These are phyloP conservation scores for Cynopterus brachyotis DNA, from an alignment of 2,113 vertebrate species.

Conservation along the genomic window DNA sequence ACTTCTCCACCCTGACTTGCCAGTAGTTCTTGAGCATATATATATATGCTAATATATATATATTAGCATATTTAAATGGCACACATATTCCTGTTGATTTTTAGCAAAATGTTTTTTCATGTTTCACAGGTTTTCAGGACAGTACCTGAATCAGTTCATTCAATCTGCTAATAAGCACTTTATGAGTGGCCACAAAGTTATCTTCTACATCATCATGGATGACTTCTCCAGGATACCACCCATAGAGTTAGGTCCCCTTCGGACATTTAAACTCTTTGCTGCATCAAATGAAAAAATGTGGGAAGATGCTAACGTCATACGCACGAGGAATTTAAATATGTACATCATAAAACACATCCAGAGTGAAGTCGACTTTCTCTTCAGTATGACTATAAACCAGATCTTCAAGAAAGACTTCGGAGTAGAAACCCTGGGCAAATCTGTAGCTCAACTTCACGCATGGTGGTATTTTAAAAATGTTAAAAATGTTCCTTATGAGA, in stretches of 20 bases:
- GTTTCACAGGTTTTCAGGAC: constrained; percentile 46
- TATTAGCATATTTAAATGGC: background rate
- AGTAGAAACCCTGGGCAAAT: constrained; percentile 71
- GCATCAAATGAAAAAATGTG: rapidly evolving
- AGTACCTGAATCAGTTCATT: constrained; percentile 65
- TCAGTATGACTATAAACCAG: constrained; percentile 68
- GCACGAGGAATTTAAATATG: constrained; percentile 57
- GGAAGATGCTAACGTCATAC: constrained; percentile 42
- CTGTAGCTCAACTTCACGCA: constrained; percentile 68
- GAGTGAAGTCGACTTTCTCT: constrained; percentile 74
- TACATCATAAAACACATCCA: background rate
- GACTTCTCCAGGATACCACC: background rate
- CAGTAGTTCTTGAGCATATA: background rate
- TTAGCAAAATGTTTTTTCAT: background rate
- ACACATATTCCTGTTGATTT: background rate
- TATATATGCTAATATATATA: too few species aligned
- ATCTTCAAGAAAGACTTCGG: constrained; percentile 66
- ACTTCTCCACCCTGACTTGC: background rate
- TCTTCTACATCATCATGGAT: constrained; percentile 74
- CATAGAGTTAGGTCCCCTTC: constrained; percentile 32
- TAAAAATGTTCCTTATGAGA: constrained; percentile 68
- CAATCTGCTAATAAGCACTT: constrained; percentile 76
- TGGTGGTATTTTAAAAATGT: constrained; percentile 51
- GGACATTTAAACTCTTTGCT: constrained; percentile 28
- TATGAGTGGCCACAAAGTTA: constrained; percentile 73